Evolutionary conservation across 1,140 invertebrate species (phyloP).

Genomic region (Aphidius ervi): DNA sequence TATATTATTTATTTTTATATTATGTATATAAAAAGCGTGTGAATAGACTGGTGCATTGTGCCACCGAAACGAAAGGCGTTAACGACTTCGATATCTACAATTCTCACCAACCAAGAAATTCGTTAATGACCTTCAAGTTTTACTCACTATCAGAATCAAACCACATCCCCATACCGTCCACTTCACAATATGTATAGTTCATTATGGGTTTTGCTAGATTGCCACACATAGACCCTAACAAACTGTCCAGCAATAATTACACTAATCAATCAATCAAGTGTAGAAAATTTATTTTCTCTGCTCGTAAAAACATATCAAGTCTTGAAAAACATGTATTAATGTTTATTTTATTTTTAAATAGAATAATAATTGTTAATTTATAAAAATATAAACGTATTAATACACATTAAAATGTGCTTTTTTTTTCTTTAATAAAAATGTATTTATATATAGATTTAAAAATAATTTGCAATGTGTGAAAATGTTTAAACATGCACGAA

Average conservation of each 20-base stretch:
- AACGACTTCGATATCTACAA: constrained; percentile 1
- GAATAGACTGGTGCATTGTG: constrained; percentile 18
- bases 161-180: not conserved
- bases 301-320: too few relatives aligned
- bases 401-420: too few relatives aligned
- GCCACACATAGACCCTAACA: not conserved
- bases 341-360: too few relatives aligned
- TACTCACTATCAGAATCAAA: not conserved
- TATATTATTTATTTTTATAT: too few relatives aligned
- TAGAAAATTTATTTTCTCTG: too few relatives aligned
- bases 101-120: constrained; percentile 5
- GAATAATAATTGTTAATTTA: too few relatives aligned
- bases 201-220: too few relatives aligned
- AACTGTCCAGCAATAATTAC: not conserved
- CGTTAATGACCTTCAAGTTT: constrained; percentile 4
- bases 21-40: constrained; percentile 1
- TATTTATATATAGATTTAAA: not conserved
- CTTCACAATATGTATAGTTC: too few relatives aligned
- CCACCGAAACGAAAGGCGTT: not conserved
- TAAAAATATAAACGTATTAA: too few relatives aligned
- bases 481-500: not conserved
- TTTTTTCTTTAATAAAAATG: too few relatives aligned
- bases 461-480: not conserved
- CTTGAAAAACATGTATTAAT: too few relatives aligned
- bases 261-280: constrained; percentile 5